Base-by-base conservation (phyloP, 2,888 invertebrate species). In the Palloptera scutellata region DNA sequence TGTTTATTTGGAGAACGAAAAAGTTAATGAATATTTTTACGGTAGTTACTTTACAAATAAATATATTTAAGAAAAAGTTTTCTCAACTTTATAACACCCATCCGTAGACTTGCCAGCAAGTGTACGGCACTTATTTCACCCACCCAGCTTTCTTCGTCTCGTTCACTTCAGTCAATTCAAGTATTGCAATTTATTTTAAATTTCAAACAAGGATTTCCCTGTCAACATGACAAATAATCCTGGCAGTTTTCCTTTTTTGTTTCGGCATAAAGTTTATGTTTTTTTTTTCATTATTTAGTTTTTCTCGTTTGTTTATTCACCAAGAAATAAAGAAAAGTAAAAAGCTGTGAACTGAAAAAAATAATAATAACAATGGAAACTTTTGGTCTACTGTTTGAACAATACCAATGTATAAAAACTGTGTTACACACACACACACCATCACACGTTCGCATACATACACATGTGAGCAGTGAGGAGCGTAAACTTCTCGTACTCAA, bases 211-310 rank as follows among this genome's bases (percentile, higher is more conserved):
- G 8, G 48, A 48, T 48, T 48, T 54, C 19, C 12, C 15, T 54
- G 54, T 54, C 54, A 54, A 20, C 54, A 54, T 54, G 20, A 54
- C 54, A 54, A 11, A 54, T 54, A 54, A 54, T 54, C 54, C 54
- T 17, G 51, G 17, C 17, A 17, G 17, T 15, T 48, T 10, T 10
- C 15, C 9, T 45, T 48, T 13, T 3, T 13, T 11, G 10, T n/a
- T 15, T 13, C 48, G 13, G 13, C 10, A 15, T 48, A 48, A 48
- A 48, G n/a, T 48, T 48, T 48, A 5, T 10, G 15, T n/a, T 48
- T 13, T 48, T 48, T 10, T 48, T 13, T 15, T 30, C 6, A 6
- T 30, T 8, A 15, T 48, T 48, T 48, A 11, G n/a, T 48, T 13
- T 48, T 48, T 13, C 5, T 48, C 5, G 6, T 11, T 48, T 13